phyloP scores from a whole-genome alignment of 2,888 invertebrate genomes.

The Isotomurus palustris region DNA sequence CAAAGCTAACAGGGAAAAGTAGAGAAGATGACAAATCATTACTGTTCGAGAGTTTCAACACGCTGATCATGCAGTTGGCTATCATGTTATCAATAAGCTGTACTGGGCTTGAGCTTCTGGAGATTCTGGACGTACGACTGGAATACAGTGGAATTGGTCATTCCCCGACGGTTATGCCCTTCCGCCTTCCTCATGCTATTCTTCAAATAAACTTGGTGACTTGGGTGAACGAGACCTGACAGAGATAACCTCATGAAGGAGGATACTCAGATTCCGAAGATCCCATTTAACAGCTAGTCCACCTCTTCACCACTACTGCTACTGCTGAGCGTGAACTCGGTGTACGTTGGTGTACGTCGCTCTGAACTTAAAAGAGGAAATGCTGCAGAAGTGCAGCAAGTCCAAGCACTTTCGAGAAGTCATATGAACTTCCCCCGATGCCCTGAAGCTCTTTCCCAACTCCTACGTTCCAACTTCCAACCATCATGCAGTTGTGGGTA shows the following conservation, averaged over 20 bases:
- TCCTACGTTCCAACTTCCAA: no score
- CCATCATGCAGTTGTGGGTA: conserved; percentile 70
- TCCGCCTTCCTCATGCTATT: conserved; percentile 88
- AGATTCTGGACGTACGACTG: conserved; percentile 94
- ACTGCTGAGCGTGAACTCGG: conserved; percentile 79
- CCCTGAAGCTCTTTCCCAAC: conserved; percentile 66
- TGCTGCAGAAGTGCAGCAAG: conserved; percentile 90
- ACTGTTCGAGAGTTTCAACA: conserved; percentile 91
- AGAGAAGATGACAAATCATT: conserved; percentile 60
- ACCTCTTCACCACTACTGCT: conserved; percentile 76
- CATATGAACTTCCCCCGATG: conserved; percentile 87
- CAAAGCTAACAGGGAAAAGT: conserved; percentile 16
- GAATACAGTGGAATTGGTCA: conserved; percentile 92
- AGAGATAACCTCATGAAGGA: conserved; percentile 58
- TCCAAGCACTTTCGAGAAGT: conserved; percentile 85
- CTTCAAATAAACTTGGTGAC: conserved; percentile 80
- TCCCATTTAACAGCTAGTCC: no score
- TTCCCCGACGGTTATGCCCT: conserved; percentile 91
- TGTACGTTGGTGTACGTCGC: conserved; percentile 89
- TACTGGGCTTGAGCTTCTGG: conserved; percentile 83
- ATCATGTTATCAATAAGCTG: conserved; percentile 94
- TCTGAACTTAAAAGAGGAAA: conserved; percentile 90
- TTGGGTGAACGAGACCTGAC: conserved; percentile 56
- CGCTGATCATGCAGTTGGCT: conserved; percentile 90
- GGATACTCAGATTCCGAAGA: no score